Base-by-base conservation (phyloP, 1,140 invertebrate genomes). In the Drosophila bipectinata region DNA sequence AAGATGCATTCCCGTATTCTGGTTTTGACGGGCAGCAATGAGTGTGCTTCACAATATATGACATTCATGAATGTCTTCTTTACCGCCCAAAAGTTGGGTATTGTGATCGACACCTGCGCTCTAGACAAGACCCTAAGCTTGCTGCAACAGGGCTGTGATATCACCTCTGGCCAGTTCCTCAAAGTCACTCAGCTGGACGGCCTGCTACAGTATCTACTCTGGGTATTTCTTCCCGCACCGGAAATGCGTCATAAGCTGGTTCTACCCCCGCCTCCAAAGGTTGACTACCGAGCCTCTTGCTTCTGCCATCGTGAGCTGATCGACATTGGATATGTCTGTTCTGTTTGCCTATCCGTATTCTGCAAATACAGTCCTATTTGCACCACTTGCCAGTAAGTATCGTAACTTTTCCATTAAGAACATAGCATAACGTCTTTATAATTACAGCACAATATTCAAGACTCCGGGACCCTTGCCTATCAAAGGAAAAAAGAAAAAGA, bases 41-140 rank as follows among this genome's bases (percentile, higher is more conserved):
- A 99, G 91, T 97, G 96, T 18, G 96, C 97, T 0, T 96, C 96
- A 0, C 98, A 99, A 80, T 99, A 99, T 85, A 99, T 99, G 95
- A 98, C 98, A 92, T 98, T 98, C 78, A 99, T 99, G 97, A 99
- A 99, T 93, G 96, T 97, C 18, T 99, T 99, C 90, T 99, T 99
- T 79, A 98, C 98, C 26, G 97, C 98, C 39, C 98, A 94, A 96
- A 98, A 97, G 94, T 93, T 98, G 94, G 96, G 96, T 93, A 95
- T 99, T 57, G 93, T 97, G 15, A 94, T 99, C 51, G 98, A 99
- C 93, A 97, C 98, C 2, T 99, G 98, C 90, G 96, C 98, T 8
- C 90, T 99, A 57, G 97, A 97, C 90, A 96, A 97, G 85, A 97
- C 98, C 74, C 94, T 98, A 51, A 97, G 97, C 66, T 92, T 99